Evolutionary conservation across 2,113 vertebrate species (phyloP), one percentile per base, ranked within the genome.

Genomic region (Petrocephalus zakoni): DNA sequence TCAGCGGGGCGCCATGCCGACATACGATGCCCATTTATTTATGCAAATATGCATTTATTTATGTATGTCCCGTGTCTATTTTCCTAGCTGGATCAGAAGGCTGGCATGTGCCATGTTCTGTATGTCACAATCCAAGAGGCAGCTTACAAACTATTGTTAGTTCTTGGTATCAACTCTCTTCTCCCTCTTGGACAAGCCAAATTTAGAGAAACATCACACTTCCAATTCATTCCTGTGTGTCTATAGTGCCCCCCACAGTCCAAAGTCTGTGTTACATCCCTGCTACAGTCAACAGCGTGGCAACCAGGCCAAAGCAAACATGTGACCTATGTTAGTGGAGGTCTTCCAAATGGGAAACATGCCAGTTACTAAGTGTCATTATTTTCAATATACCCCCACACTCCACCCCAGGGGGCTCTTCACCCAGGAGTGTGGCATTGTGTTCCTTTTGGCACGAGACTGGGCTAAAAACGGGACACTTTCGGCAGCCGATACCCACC

Each of bases 401-500:
- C 17, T 19, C 1, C 11, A 42, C 72, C 34, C 34, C 15, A 37
- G 68, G 68, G 68, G 68, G 29, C 29, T 78, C 72, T 78, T 78
- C 34, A 78, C 34, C 72, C 72, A 42, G 4, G 29, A 42, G 7
- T 78, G 72, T 17, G 29, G 34, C 17, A 8, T 8, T 37, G 34
- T 34, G 64, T n/a, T 49, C 85, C 56, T 4, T 17, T 37, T 51
- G 22, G 34, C 7, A 2, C 34, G 7, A 58, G 72, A 42, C 9
- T 34, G 3, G 8, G 58, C 56, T 47, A 7, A 85, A 21, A 51
- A 49, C 5, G 13, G 29, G 42, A 55, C 34, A 11, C 15, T 46
- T 51, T 53, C 72, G 0, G 72, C 9, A 21, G 51, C 13, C 72
- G 5, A 8, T 42, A 95, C 95, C 92, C 88, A 98, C 98, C 96